These are phyloP conservation scores for Scaptomyza cyrtandrae DNA, from an alignment of 2,888 invertebrate species.

Conservation along the genomic window DNA sequence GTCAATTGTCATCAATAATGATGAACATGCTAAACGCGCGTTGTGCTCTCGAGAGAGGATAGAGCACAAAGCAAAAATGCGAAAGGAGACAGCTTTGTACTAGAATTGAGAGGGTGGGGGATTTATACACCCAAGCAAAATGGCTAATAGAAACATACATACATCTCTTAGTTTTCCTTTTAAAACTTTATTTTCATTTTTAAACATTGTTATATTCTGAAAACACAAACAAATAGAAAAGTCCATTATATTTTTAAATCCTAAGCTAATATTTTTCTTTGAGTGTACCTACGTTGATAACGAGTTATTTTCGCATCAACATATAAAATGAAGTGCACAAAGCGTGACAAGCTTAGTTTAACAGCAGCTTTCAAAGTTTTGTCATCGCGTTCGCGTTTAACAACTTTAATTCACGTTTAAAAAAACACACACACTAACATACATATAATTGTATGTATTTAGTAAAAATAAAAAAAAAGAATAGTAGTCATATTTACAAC, in stretches of 20 bases:
- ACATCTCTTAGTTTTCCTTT: not conserved
- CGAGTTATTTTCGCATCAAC: conserved; percentile 61
- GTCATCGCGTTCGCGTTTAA: conserved; percentile 20
- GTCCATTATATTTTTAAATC: not conserved
- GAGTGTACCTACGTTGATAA: conserved; percentile 46
- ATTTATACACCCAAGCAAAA: not conserved
- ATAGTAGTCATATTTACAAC: conserved; percentile 30
- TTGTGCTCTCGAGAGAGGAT: not conserved
- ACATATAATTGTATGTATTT: conserved; percentile 5
- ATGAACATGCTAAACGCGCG: conserved; percentile 2
- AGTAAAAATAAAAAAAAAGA: conserved; percentile 22
- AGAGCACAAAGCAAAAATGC: not conserved
- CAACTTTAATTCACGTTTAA: conserved; percentile 1
- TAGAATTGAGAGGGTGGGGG: not conserved
- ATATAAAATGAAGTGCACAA: conserved; percentile 58
- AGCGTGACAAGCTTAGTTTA: conserved; percentile 54
- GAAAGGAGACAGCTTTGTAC: not conserved
- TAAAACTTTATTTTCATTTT: not conserved
- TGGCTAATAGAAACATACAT: not conserved
- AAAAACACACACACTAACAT: not conserved
- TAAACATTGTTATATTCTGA: not conserved
- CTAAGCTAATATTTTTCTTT: not conserved
- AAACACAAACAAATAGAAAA: not conserved
- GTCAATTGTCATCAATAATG: conserved; percentile 5
- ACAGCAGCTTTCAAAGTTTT: conserved; percentile 26